Evolutionary conservation across 2,113 vertebrate species (phyloP), one percentile per base, ranked within the genome.

Genomic region (Oncorhynchus keta): DNA sequence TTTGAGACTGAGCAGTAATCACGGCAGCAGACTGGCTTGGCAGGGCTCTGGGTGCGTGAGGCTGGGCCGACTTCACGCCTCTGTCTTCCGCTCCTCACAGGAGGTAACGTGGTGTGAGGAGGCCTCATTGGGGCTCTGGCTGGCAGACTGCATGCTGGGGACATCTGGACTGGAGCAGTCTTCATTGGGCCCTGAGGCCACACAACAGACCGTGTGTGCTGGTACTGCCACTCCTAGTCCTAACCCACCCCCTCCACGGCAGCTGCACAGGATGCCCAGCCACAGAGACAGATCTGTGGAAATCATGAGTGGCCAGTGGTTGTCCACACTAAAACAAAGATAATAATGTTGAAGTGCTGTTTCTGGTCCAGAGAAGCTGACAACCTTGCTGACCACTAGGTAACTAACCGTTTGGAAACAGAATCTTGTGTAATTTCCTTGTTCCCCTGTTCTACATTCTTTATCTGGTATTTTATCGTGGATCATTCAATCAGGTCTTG

Each of bases 71-170:
- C 64, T 14, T 12, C 16, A 68, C 18, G 5, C 30, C 66, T 68
- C 59, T 3, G 16, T 55, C 51, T 55, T 55, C 16, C 11, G 30
- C 66, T 18, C 28, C 66, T 68, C 66, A 68, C 28, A 48, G 68
- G 32, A 22, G 68, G 39, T 18, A 70, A 3, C 5, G n/a, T 66
- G 26, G 20, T 69, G 68, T 16, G 26, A 22, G n/a, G 18, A 22
- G 22, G 39, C 12, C 5, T 70, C 4, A 20, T 70, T 3, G 20
- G 68, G 68, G 11, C 45, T 48, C 11, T 45, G n/a, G 22, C 11
- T n/a, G n/a, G 45, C n/a, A 70, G 68, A 13, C 65, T 28, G 68
- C 39, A 70, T 49, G 68, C 68, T 48, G 68, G 45, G 45, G 26
- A 49, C 68, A 70, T 22, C 68, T 70, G 68, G 68, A 26, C 20